Evolutionary conservation across 23 tunicate genomes (phyloP).

Genomic region (Trididemnum miniatum): DNA sequence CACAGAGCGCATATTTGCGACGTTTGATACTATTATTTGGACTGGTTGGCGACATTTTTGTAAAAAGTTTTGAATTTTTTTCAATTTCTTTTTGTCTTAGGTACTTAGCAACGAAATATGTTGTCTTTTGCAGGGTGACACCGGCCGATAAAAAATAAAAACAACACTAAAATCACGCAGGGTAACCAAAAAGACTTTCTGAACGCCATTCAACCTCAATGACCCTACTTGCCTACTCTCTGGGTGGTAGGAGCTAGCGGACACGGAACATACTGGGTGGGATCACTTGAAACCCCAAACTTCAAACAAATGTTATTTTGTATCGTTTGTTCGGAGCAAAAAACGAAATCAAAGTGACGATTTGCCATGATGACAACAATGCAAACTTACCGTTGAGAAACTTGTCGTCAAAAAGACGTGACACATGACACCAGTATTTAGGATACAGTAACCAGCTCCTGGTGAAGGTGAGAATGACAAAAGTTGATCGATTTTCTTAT

Average conservation of each 20-base stretch:
- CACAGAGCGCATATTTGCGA: neutral
- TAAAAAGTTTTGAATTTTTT: too few species aligned
- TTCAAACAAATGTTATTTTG: neutral
- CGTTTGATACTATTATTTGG: neutral
- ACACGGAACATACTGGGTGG: slow-evolving; percentile 36
- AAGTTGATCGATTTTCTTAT: too few species aligned
- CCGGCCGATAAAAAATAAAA: neutral
- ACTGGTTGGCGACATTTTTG: neutral
- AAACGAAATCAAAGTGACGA: neutral
- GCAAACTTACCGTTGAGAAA: too few species aligned
- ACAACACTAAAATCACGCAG: slow-evolving; percentile 35
- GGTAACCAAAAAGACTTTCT: slow-evolving; percentile 12
- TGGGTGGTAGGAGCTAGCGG: slow-evolving; percentile 39
- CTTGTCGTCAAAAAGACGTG: too few species aligned
- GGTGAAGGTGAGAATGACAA: too few species aligned
- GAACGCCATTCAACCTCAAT: slow-evolving; percentile 14
- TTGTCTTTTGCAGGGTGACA: neutral
- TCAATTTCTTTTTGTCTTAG: neutral
- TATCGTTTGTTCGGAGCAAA: neutral
- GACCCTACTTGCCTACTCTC: slow-evolving; percentile 20
- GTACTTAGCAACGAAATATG: neutral
- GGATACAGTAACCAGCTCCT: too few species aligned
- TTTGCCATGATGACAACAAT: too few species aligned
- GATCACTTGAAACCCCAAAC: neutral
- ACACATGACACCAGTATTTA: too few species aligned